These are phyloP conservation scores for Porites rus DNA, from an alignment of 92 coral and sea anemone species.

Conservation along the genomic window DNA sequence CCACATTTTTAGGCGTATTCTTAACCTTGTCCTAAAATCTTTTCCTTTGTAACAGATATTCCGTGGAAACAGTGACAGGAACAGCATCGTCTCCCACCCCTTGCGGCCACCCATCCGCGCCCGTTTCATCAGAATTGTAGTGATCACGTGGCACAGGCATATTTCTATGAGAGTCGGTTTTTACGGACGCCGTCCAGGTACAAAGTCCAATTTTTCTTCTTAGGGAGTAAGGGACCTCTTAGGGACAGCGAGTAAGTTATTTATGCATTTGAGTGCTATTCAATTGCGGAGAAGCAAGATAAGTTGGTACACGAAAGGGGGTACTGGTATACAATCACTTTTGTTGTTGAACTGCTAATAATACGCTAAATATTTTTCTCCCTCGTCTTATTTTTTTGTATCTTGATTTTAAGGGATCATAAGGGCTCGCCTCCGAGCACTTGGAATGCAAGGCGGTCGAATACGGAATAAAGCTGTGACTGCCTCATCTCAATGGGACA, in stretches of 20 bases:
- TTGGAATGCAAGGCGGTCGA: slow-evolving; percentile 84
- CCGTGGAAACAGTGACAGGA: slow-evolving; percentile 70
- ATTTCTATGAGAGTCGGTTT: slow-evolving; percentile 77
- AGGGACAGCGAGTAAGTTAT: not conserved
- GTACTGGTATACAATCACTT: not conserved
- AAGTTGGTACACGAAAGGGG: too few relatives aligned
- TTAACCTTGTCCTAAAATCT: not conserved
- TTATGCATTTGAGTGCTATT: too few relatives aligned
- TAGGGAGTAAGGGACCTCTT: too few relatives aligned
- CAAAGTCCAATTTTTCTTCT: not conserved
- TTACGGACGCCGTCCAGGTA: slow-evolving; percentile 75
- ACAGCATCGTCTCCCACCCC: slow-evolving; percentile 63
- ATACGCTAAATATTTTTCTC: not conserved
- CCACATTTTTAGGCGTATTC: not conserved
- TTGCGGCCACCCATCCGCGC: slow-evolving; percentile 65
- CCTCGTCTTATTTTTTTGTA: not conserved
- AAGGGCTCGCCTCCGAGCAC: slow-evolving; percentile 68
- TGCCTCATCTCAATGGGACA: slow-evolving; percentile 83
- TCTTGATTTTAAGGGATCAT: slow-evolving; percentile 48
- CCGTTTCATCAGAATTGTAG: slow-evolving; percentile 62
- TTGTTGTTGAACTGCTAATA: not conserved
- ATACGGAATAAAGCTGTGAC: slow-evolving; percentile 69
- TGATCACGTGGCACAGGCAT: slow-evolving; percentile 62
- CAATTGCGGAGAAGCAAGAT: too few relatives aligned
- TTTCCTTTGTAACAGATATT: slow-evolving; percentile 43